Base-by-base conservation (phyloP, 1,140 invertebrate genomes). In the Brachionus rotundiformis region DNA sequence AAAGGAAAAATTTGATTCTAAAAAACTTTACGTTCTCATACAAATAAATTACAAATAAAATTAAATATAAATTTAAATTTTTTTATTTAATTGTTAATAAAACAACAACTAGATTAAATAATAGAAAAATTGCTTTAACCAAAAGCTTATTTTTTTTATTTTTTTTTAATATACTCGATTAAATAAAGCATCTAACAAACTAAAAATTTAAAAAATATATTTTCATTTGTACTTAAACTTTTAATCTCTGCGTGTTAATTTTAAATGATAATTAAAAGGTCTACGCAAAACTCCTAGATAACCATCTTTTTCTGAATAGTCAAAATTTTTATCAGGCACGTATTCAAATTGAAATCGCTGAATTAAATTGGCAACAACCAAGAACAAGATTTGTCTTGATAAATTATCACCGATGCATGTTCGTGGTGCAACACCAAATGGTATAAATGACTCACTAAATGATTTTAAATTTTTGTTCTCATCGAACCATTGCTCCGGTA, bases 251-350 rank as follows among this genome's bases (percentile, higher is more conserved):
- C 68, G 68, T 13, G 39, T 44, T 5, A 73, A 19, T 44, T 73
- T 73, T n/a, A 73, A 44, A 73, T 73, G 68, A 47, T 73, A 73
- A 47, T 73, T 73, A 29, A 41, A 73, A 33, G 76, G 76, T 27
- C 19, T 54, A 25, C 76, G 27, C 25, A 79, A 59, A 16, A 79
- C 47, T 23, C 76, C 76, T 10, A 79, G 23, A 36, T 79, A 33
- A 2, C 68, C 68, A 44, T 44, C 39, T 73, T 41, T 73, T 73
- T 44, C 39, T 8, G 33, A 44, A n/a, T 73, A 73, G 11, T 54
- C 76, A 29, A 11, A 41, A 59, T 54, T 39, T 79, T 36, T 36
- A 54, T 79, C 76, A 33, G 31, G 31, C 0, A 63, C 47, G 29
- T 39, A 79, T 25, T 59, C 44, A 79, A 79, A 63, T 25, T 63